A percentile compares a stretch with the other conserved stretches of the same genome.
phyloP scores from a whole-genome alignment of 2,113 vertebrate genomes.

The Eulemur rufifrons region DNA sequence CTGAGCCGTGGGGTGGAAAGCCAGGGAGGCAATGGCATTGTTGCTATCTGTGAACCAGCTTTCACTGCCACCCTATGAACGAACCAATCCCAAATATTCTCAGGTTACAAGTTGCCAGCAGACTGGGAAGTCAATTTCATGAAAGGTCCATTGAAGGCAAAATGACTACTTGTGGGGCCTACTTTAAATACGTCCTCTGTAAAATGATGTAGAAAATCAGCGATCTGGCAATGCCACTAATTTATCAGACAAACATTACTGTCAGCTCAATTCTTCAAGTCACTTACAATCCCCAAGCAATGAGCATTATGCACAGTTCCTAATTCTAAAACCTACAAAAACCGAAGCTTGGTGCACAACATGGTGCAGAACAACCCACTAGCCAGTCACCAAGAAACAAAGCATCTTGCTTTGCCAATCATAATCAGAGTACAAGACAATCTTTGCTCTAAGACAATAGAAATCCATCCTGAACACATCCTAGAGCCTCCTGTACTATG shows the following conservation, averaged over 20 bases:
- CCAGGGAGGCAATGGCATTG: slow-evolving; percentile 97
- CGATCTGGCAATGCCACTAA: neutral
- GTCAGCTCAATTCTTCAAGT: neutral
- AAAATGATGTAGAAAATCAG: slow-evolving; percentile 5
- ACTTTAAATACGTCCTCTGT: slow-evolving; percentile 45
- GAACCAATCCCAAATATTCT: slow-evolving; percentile 73
- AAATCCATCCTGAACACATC: slow-evolving; percentile 1
- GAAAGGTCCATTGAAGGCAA: slow-evolving; percentile 9
- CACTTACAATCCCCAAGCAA: neutral
- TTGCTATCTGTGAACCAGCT: slow-evolving; percentile 99
- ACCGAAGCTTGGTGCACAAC: neutral
- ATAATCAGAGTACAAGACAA: neutral
- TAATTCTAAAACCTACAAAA: neutral
- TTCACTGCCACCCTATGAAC: slow-evolving; percentile 95
- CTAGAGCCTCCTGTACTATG: neutral
- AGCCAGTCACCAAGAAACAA: neutral
- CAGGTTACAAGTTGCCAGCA: slow-evolving; percentile 11
- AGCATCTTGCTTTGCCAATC: neutral
- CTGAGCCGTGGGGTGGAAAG: slow-evolving; percentile 98
- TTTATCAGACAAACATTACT: slow-evolving; percentile 16
- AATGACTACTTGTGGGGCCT: neutral
- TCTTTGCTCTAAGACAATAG: neutral
- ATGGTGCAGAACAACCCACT: neutral
- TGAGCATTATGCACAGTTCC: neutral
- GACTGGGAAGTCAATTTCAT: neutral